These are phyloP conservation scores for Crotalus helleri DNA, from an alignment of 2,113 vertebrate species.

Conservation along the genomic window DNA sequence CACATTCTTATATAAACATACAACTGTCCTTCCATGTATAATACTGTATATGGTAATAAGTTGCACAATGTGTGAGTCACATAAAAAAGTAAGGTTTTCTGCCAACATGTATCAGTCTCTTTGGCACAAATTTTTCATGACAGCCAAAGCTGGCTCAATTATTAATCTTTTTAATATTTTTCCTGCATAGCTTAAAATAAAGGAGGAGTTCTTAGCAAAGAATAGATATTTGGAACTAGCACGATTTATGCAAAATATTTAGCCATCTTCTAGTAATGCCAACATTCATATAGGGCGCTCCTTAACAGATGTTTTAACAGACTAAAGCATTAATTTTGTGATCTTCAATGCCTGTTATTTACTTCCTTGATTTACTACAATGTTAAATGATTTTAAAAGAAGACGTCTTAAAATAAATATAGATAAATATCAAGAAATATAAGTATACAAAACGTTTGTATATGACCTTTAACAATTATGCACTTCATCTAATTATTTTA, in stretches of 20 bases:
- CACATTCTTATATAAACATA: neutral
- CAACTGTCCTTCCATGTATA: neutral
- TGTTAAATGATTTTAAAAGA: slow-evolving; percentile 76
- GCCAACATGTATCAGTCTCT: slow-evolving; percentile 49
- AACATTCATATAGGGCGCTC: slow-evolving; percentile 67
- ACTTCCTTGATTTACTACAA: slow-evolving; percentile 77
- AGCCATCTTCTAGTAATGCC: slow-evolving; percentile 63
- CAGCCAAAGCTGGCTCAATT: slow-evolving; percentile 45
- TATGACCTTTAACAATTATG: slow-evolving; percentile 16
- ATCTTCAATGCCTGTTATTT: slow-evolving; percentile 74
- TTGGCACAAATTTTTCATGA: slow-evolving; percentile 26
- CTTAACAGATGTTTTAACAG: slow-evolving; percentile 77
- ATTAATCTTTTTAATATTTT: slow-evolving; percentile 43
- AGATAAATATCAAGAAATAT: slow-evolving; percentile 63
- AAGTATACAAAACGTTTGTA: slow-evolving; percentile 45
- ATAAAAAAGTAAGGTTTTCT: slow-evolving; percentile 32
- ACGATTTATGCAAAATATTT: slow-evolving; percentile 54
- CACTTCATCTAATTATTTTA: slow-evolving; percentile 27
- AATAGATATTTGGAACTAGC: slow-evolving; percentile 57
- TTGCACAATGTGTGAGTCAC: slow-evolving; percentile 22
- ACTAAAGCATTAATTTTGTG: slow-evolving; percentile 78
- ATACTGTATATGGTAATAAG: slow-evolving; percentile 3
- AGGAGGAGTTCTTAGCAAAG: slow-evolving; percentile 39
- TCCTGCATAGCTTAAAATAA: slow-evolving; percentile 48
- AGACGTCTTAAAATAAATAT: slow-evolving; percentile 69